A percentile compares a stretch with the other conserved stretches of the same genome.
These are phyloP conservation scores for Mugil cephalus DNA, from an alignment of 2,113 vertebrate species.

Conservation along the genomic window DNA sequence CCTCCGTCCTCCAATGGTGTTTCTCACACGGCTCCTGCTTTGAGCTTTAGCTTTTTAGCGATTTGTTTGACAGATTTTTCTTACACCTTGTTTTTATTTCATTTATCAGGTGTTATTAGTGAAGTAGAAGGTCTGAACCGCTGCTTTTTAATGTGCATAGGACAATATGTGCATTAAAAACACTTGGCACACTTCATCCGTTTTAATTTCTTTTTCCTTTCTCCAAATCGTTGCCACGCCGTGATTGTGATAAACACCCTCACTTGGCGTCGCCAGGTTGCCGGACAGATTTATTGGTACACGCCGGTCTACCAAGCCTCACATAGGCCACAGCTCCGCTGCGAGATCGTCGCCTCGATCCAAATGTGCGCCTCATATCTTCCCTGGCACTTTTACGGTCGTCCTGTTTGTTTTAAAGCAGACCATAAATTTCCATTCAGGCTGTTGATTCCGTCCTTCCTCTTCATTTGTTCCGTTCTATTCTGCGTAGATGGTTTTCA, in stretches of 20 bases:
- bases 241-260: conserved; percentile 18
- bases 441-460: background rate
- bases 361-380: conserved; percentile 25
- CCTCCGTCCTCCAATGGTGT: background rate
- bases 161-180: too few species aligned
- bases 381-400: conserved; percentile 21
- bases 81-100: too few species aligned
- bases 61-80: too few species aligned
- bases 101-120: too few species aligned
- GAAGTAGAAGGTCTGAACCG: too few species aligned
- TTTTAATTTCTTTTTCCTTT: too few species aligned
- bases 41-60: too few species aligned
- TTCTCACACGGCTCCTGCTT: too few species aligned
- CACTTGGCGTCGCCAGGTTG: conserved; percentile 16
- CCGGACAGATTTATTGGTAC: conserved; percentile 40
- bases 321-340: conserved; percentile 13
- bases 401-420: conserved; percentile 36
- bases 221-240: conserved; percentile 13
- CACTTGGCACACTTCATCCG: background rate
- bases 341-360: background rate
- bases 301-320: conserved; percentile 28
- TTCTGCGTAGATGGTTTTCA: background rate
- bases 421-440: background rate
- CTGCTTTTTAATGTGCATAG: too few species aligned
- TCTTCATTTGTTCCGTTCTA: background rate